Evolutionary conservation across 2,113 vertebrate genomes (phyloP).

Genomic region (Oostethus manadensis): DNA sequence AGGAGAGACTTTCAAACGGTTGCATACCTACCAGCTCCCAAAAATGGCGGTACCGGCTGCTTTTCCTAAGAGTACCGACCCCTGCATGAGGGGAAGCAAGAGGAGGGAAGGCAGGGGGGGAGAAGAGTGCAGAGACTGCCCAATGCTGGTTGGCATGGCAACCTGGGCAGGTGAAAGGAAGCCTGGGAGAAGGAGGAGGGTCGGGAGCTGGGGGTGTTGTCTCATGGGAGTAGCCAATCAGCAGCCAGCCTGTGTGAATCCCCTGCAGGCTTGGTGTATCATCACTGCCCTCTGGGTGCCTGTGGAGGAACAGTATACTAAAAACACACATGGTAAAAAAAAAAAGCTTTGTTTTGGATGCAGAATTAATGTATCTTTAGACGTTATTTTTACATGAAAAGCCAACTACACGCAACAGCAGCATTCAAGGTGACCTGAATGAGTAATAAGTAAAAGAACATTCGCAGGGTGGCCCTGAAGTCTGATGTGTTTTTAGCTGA

Average conservation of each 20-base stretch:
- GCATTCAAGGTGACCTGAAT: no score
- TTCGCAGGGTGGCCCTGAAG: no score
- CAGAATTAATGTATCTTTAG: no score
- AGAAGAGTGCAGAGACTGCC: slow-evolving; percentile 52
- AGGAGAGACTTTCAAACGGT: no score
- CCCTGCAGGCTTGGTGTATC: slow-evolving; percentile 65
- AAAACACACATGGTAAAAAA: not conserved
- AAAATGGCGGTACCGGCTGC: no score
- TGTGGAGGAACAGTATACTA: slow-evolving; percentile 61
- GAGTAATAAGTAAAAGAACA: no score
- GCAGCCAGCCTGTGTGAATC: slow-evolving; percentile 61
- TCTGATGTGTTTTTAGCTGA: no score
- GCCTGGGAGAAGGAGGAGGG: slow-evolving; percentile 47
- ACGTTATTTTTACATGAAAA: no score
- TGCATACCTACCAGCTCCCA: no score
- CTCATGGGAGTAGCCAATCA: slow-evolving; percentile 65
- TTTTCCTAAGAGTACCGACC: slow-evolving; percentile 45
- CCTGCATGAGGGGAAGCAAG: slow-evolving; percentile 8
- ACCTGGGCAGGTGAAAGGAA: slow-evolving; percentile 77
- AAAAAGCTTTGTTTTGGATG: not conserved
- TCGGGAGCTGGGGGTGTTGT: slow-evolving; percentile 30
- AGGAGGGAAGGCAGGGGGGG: slow-evolving; percentile 6
- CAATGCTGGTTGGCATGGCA: slow-evolving; percentile 76
- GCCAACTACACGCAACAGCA: no score
- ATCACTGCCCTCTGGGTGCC: slow-evolving; percentile 69